Base-by-base conservation (phyloP, 1,140 invertebrate species). In the Popillia japonica region DNA sequence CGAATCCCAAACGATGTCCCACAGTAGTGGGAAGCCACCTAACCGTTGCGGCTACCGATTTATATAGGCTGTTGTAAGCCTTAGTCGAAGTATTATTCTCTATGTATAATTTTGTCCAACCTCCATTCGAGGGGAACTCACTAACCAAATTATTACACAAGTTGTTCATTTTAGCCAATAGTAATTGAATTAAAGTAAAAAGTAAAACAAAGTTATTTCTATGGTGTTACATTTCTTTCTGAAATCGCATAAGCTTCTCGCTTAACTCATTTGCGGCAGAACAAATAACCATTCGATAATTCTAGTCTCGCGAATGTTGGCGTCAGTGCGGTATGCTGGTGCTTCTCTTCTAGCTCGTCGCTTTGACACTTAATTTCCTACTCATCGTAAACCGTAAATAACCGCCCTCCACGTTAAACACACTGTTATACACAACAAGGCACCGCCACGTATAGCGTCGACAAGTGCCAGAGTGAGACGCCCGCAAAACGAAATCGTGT, bases 331-430 rank as follows among this genome's bases (percentile, higher is more conserved):
- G 9, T 27, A 22, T 23, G 22, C 7, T 27, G 61, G 22, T 34
- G 61, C 61, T 68, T 27, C 61, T 68, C 61, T 68, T 68, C 61
- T 68, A 34, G 17, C 20, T 17, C 61, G 75, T 48, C 76, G 76
- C 76, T 59, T 61, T 77, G 76, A 77, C 76, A 77, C 76, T 77
- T 77, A 77, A 77, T 77, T 77, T 77, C 76, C 76, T 74, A 74
- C 72, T 74, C 72, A 74, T 74, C 72, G 34, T 20, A 74, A 74
- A 74, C 72, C 72, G 72, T 74, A 74, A 74, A 74, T 74, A 74
- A 74, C 34, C 72, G 72, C 72, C 72, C 72, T 74, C 40, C 61
- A 22, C 61, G 61, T 68, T 68, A 68, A 68, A 68, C 22, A 68
- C 61, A 68, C 22, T 68, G 61, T 10, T 68, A 68, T 22, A 34